phyloP scores from a whole-genome alignment of 2,888 invertebrate species.

The Malthinus seriepunctatus region DNA sequence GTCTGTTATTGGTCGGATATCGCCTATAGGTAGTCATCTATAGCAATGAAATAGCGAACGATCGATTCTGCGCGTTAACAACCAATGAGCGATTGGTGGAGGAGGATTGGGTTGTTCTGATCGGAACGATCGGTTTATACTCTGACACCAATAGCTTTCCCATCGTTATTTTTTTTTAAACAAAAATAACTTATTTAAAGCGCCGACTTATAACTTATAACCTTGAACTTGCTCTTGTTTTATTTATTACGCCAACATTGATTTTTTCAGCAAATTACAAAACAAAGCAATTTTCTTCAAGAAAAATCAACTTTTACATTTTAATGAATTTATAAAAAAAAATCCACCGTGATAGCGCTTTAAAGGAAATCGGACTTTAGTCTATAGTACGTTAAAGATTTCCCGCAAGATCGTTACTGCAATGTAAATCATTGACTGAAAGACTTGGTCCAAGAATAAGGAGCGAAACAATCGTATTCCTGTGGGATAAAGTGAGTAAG shows the following conservation, averaged over 20 bases:
- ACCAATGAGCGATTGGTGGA: constrained; percentile 57
- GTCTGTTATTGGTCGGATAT: constrained; percentile 51
- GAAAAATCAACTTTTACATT: too few relatives aligned
- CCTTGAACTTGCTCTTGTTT: too few relatives aligned
- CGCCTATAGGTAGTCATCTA: constrained; percentile 57
- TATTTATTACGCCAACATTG: not conserved
- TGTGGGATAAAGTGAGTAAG: constrained; percentile 22
- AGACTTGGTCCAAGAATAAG: constrained; percentile 24
- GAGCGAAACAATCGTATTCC: constrained; percentile 13
- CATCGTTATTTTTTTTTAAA: constrained; percentile 31
- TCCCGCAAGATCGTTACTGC: constrained; percentile 24
- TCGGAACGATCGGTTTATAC: constrained; percentile 49
- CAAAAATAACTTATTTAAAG: too few relatives aligned
- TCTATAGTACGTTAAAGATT: constrained; percentile 21
- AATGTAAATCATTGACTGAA: constrained; percentile 32
- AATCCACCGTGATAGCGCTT: constrained; percentile 24
- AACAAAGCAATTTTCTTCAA: too few relatives aligned
- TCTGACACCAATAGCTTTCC: constrained; percentile 47
- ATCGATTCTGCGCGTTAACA: constrained; percentile 64
- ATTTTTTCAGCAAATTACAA: too few relatives aligned
- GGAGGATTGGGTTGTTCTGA: constrained; percentile 38
- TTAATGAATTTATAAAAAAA: too few relatives aligned
- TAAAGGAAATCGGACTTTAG: constrained; percentile 29
- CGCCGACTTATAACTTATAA: too few relatives aligned
- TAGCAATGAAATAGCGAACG: constrained; percentile 58